Evolutionary conservation across 2,797 vertebrate species (phyloP).

Genomic region (Sebastolobus alascanus): DNA sequence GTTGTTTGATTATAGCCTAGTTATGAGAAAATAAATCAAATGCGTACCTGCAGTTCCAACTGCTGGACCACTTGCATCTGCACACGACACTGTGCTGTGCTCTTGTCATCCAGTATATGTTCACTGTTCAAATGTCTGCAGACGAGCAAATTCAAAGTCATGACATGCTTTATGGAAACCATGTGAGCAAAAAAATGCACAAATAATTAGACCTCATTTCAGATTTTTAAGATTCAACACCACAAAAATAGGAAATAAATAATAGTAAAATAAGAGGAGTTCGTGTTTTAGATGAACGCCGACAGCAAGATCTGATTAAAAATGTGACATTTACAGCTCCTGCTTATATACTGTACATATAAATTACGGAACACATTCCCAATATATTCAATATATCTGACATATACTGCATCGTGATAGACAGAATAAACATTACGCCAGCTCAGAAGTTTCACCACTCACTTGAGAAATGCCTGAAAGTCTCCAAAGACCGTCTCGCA

Average conservation of each 20-base stretch:
- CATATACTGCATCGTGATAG: neutral
- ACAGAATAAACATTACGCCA: neutral
- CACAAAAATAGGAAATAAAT: neutral
- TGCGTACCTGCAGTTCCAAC: slow-evolving; percentile 95
- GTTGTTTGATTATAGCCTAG: neutral
- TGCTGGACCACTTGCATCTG: slow-evolving; percentile 99
- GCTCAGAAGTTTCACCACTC: slow-evolving; percentile 76
- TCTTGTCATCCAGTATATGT: slow-evolving; percentile 98
- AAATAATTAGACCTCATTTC: neutral
- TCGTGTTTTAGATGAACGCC: neutral
- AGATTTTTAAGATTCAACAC: neutral
- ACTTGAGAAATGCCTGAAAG: slow-evolving; percentile 98
- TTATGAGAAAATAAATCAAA: neutral
- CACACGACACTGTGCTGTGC: slow-evolving; percentile 98
- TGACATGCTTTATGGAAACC: neutral
- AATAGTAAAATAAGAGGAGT: neutral
- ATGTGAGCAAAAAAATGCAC: neutral
- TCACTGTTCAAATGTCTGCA: slow-evolving; percentile 98
- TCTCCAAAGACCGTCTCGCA: slow-evolving; percentile 97
- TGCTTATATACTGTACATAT: no score
- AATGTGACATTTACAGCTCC: neutral
- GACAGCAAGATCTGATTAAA: neutral
- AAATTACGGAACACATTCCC: neutral
- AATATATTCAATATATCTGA: neutral
- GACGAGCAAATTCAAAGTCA: slow-evolving; percentile 56